A percentile compares a stretch with the other conserved stretches of the same genome.
Evolutionary conservation across 1,140 invertebrate species (phyloP).

Genomic region (Fopius arisanus): DNA sequence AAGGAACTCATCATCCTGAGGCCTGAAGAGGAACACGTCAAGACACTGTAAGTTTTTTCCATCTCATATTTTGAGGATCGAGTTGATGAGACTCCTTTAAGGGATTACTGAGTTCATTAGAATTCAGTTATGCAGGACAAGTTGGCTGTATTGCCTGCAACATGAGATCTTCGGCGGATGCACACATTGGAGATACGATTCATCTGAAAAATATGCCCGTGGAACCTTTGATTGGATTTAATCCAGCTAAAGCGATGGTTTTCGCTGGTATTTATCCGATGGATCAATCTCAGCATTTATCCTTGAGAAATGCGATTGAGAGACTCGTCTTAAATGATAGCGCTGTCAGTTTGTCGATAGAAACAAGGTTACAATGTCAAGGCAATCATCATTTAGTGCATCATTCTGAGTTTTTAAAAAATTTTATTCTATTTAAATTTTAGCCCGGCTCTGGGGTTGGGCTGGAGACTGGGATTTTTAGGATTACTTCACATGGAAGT

Average conservation of each 20-base stretch:
- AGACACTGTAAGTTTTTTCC: constrained; percentile 71
- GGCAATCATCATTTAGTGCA: background rate
- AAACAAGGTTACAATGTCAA: constrained; percentile 76
- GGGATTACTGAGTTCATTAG: constrained; percentile 34
- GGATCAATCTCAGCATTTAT: constrained; percentile 84
- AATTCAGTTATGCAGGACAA: constrained; percentile 76
- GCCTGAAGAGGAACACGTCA: constrained; percentile 77
- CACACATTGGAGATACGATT: constrained; percentile 87
- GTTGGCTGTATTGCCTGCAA: constrained; percentile 84
- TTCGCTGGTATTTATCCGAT: constrained; percentile 94
- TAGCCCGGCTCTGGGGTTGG: constrained; percentile 92
- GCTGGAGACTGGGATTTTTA: constrained; percentile 93
- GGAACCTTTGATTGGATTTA: constrained; percentile 73
- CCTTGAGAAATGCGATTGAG: constrained; percentile 83
- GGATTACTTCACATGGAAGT: constrained; percentile 97
- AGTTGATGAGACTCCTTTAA: no score
- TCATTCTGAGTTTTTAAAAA: background rate
- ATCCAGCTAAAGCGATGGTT: constrained; percentile 85
- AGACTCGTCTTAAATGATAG: constrained; percentile 94
- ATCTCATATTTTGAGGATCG: no score
- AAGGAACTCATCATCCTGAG: constrained; percentile 82
- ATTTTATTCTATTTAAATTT: constrained; percentile 19
- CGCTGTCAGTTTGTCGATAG: constrained; percentile 80
- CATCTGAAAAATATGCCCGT: constrained; percentile 67
- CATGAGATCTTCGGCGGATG: constrained; percentile 81